These are phyloP conservation scores for Bombus ignitus DNA, from an alignment of 1,140 invertebrate genomes.

Conservation along the genomic window DNA sequence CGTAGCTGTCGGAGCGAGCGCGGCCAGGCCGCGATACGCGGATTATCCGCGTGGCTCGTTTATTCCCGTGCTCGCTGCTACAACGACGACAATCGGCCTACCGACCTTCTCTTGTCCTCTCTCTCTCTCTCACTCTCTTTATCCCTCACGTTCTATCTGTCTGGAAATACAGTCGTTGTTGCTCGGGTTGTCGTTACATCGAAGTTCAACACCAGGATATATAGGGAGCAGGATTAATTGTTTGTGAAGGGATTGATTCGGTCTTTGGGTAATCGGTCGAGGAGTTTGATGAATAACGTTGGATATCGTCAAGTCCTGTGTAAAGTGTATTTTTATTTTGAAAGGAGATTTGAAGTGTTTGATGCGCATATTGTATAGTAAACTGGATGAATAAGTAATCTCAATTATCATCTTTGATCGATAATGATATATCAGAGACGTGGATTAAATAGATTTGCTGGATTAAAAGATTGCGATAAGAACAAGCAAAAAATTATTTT, in stretches of 20 bases:
- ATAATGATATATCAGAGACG: no score
- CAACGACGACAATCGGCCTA: constrained; percentile 50
- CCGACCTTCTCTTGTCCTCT: not conserved
- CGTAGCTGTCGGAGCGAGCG: constrained; percentile 40
- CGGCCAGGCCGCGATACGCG: constrained; percentile 43
- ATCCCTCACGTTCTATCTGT: not conserved
- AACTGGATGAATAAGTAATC: no score
- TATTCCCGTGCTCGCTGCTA: constrained; percentile 39
- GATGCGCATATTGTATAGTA: no score
- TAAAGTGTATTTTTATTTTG: no score
- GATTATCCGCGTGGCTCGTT: constrained; percentile 56
- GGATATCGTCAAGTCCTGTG: not conserved
- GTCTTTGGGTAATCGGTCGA: not conserved
- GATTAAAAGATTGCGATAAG: no score
- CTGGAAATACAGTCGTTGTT: not conserved
- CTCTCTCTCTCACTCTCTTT: not conserved
- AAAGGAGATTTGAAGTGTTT: not conserved
- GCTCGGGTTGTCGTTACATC: not conserved
- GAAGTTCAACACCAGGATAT: not conserved
- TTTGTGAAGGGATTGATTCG: constrained; percentile 3
- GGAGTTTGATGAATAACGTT: not conserved
- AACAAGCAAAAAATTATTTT: no score
- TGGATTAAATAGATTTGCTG: no score
- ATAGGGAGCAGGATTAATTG: not conserved
- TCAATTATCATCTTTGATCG: no score